Evolutionary conservation across 2,113 vertebrate species (phyloP).

Genomic region (Myxocyprinus asiaticus): DNA sequence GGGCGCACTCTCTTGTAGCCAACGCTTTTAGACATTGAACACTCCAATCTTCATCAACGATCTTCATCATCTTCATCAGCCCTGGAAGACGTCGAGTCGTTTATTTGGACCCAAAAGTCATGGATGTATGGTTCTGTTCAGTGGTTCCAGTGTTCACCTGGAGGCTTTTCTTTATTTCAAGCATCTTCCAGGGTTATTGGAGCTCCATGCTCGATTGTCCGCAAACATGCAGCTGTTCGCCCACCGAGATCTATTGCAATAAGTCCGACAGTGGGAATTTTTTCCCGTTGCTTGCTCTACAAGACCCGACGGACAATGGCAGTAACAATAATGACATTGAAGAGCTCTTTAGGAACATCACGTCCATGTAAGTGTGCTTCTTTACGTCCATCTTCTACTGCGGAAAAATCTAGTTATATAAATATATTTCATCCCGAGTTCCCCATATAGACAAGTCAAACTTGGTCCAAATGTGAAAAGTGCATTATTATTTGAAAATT

Average conservation of each 20-base stretch:
- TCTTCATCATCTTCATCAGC: constrained; percentile 16
- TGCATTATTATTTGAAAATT: background rate
- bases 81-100: constrained; percentile 40
- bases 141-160: constrained; percentile 80
- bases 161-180: constrained; percentile 83
- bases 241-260: constrained; percentile 85
- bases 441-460: constrained; percentile 1
- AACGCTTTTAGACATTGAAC: constrained; percentile 30
- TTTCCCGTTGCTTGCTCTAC: constrained; percentile 86
- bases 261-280: constrained; percentile 86
- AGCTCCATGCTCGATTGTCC: constrained; percentile 85
- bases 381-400: background rate
- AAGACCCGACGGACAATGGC: constrained; percentile 80
- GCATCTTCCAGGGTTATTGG: constrained; percentile 84
- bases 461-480: background rate
- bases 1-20: constrained; percentile 48
- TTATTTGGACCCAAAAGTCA: constrained; percentile 65
- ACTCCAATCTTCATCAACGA: constrained; percentile 26
- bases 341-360: constrained; percentile 87
- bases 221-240: constrained; percentile 86
- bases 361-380: constrained; percentile 83
- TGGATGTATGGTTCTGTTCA: constrained; percentile 85
- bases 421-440: background rate
- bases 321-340: constrained; percentile 84
- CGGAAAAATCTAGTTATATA: constrained; percentile 15